A percentile compares a stretch with the other conserved stretches of the same genome.
Conservation (phyloP, 2,888 invertebrate species). For the Boloria euphrosyne region DNA sequence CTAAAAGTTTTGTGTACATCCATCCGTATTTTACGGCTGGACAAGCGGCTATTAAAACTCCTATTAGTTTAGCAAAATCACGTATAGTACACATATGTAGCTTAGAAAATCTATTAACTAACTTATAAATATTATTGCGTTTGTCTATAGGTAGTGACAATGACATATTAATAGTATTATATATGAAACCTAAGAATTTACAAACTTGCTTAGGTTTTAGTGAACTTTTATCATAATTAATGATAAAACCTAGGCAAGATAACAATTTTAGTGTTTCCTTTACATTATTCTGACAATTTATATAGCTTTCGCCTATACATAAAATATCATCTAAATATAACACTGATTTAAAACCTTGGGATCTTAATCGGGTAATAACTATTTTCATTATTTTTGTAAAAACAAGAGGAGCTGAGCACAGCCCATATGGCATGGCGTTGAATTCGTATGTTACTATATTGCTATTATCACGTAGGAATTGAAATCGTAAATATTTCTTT, state of each 20-base stretch:
- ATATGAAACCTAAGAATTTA: conserved; percentile 32
- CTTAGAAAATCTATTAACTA: conserved; percentile 19
- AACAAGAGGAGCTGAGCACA: conserved; percentile 15
- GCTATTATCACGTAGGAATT: conserved; percentile 17
- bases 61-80: conserved; percentile 29
- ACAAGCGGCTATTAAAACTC: conserved; percentile 27
- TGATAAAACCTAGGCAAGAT: conserved; percentile 33
- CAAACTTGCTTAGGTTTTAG: conserved; percentile 24
- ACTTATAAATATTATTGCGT: conserved; percentile 18
- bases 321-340: conserved; percentile 32
- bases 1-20: conserved; percentile 35
- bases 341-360: conserved; percentile 20
- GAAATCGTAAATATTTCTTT: too few relatives aligned
- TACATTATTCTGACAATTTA: conserved; percentile 21
- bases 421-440: conserved; percentile 30
- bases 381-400: conserved; percentile 28
- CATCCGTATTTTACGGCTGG: conserved; percentile 31
- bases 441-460: conserved; percentile 24
- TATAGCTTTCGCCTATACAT: conserved; percentile 29
- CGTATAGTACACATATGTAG: conserved; percentile 22
- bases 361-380: conserved; percentile 11
- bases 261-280: conserved; percentile 26
- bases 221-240: conserved; percentile 30
- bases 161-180: conserved; percentile 14
- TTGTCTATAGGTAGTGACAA: conserved; percentile 29